A percentile compares a stretch with the other conserved stretches of the same genome.
These are phyloP conservation scores for Rafetus swinhoei DNA, from an alignment of 2,113 vertebrate genomes.

Conservation along the genomic window DNA sequence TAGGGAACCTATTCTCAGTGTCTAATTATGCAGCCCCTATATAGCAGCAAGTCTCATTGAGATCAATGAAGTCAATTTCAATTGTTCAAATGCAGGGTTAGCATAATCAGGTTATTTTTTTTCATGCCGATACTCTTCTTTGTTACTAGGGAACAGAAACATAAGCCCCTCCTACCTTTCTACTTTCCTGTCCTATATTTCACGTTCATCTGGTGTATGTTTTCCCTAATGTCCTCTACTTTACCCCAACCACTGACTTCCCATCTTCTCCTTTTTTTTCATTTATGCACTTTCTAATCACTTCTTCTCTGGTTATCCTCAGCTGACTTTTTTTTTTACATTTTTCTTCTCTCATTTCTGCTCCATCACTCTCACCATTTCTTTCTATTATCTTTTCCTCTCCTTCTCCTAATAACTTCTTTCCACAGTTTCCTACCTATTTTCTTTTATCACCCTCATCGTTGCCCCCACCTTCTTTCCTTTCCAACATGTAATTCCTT, in stretches of 20 bases:
- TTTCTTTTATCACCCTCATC: background rate
- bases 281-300: background rate
- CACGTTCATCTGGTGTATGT: background rate
- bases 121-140: background rate
- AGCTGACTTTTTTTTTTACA: background rate
- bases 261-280: background rate
- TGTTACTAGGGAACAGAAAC: background rate
- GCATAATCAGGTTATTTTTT: background rate
- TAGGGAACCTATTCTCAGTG: background rate
- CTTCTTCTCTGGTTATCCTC: background rate
- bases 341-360: background rate
- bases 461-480: background rate
- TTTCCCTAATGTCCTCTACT: background rate
- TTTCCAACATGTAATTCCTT: background rate
- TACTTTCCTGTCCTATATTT: background rate
- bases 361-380: background rate
- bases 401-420: background rate
- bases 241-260: background rate
- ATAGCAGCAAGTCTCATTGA: background rate
- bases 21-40: background rate
- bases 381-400: background rate
- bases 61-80: background rate
- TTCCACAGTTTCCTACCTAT: background rate
- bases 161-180: background rate
- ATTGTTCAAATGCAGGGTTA: background rate